Evolutionary conservation across 2,113 vertebrate genomes (phyloP).

Genomic region (Albula glossodonta): DNA sequence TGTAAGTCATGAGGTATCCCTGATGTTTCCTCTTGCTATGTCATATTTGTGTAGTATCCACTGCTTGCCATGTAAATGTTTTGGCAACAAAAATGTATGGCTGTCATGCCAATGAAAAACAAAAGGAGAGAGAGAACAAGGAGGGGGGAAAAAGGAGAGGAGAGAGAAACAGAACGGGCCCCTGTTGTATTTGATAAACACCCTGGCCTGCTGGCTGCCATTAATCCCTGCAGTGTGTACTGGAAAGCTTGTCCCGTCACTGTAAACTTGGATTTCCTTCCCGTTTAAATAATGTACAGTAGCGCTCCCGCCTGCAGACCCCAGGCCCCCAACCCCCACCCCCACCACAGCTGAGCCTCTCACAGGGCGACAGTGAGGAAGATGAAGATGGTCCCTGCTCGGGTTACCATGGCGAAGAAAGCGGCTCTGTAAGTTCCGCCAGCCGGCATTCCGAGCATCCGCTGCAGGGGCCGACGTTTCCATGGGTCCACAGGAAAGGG

Average conservation of each 20-base stretch:
- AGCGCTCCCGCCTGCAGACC: constrained; percentile 35
- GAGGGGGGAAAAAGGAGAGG: background rate
- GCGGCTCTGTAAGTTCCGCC: background rate
- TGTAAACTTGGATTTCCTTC: constrained; percentile 45
- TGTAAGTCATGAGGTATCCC: no score
- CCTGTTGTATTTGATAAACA: background rate
- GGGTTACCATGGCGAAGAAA: background rate
- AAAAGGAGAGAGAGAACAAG: background rate
- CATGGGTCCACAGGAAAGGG: background rate
- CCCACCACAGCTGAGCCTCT: no score
- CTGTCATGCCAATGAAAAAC: background rate
- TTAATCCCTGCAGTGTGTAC: background rate
- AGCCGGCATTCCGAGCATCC: background rate
- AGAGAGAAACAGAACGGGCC: background rate
- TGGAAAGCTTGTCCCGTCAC: constrained; percentile 34
- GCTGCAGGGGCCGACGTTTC: background rate
- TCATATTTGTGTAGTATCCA: background rate
- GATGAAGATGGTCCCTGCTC: background rate
- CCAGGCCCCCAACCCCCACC: constrained; percentile 12
- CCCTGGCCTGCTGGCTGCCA: background rate
- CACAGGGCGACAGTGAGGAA: constrained; percentile 26
- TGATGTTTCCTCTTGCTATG: background rate
- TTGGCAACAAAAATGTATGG: background rate
- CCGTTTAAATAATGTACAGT: constrained; percentile 35
- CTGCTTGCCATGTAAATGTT: background rate